Percentiles rank a stretch among this genome's conserved stretches.
Evolutionary conservation across 2,888 invertebrate genomes (phyloP).

Genomic region (Tetramorium bicarinatum): DNA sequence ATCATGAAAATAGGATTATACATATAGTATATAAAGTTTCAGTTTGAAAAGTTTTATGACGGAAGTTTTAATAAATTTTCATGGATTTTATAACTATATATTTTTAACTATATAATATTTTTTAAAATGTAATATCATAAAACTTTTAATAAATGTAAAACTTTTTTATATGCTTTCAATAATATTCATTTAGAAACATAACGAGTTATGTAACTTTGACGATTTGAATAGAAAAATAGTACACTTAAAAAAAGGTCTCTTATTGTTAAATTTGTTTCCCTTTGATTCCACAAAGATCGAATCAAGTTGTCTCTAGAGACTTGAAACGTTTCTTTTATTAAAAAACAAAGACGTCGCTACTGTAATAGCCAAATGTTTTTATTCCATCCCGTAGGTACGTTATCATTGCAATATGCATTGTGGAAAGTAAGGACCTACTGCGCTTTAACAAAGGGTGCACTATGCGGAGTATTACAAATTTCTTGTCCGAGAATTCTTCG

Average conservation of each 20-base stretch:
- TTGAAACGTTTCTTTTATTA: background rate
- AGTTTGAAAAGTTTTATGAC: background rate
- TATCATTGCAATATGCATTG: background rate
- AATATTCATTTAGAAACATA: background rate
- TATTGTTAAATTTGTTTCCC: background rate
- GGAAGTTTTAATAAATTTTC: background rate
- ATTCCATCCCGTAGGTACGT: background rate
- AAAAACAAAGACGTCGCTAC: background rate
- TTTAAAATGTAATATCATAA: background rate
- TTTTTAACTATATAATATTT: background rate
- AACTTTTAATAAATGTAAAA: background rate
- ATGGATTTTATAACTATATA: background rate
- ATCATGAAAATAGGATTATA: background rate
- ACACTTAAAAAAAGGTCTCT: background rate
- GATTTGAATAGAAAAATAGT: background rate
- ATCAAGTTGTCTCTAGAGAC: background rate
- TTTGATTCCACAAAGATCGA: constrained; percentile 1
- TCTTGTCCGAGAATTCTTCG: constrained; percentile 38
- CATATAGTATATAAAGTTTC: background rate
- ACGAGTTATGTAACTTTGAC: background rate
- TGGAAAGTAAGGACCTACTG: background rate
- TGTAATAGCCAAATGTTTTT: background rate
- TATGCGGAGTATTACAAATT: constrained; percentile 26
- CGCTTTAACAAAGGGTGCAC: constrained; percentile 21
- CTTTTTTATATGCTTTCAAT: background rate